These are phyloP conservation scores for Papilio aristodemus DNA, from an alignment of 1,140 invertebrate species.

Conservation along the genomic window DNA sequence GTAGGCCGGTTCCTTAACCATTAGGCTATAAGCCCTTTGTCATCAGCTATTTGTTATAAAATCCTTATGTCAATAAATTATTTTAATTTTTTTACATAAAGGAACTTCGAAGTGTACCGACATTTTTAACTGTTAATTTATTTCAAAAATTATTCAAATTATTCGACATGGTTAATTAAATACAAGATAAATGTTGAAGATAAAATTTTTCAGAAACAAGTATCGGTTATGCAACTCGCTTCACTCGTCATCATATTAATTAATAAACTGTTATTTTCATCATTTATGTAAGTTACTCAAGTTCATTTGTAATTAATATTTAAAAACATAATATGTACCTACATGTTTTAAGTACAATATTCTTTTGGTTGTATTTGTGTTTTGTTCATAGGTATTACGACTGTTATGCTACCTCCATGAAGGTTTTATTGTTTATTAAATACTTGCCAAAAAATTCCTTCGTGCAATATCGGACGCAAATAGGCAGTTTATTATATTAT, in stretches of 20 bases:
- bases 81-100: not conserved
- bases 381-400: no score
- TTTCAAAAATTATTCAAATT: constrained; percentile 30
- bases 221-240: constrained; percentile 26
- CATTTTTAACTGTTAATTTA: constrained; percentile 19
- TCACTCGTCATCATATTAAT: constrained; percentile 29
- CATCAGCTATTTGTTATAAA: no score
- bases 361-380: not conserved
- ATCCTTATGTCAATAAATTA: not conserved
- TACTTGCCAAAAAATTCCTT: no score
- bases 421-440: no score
- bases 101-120: constrained; percentile 10
- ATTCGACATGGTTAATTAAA: constrained; percentile 39
- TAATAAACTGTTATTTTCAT: constrained; percentile 25
- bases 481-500: no score
- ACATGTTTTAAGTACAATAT: not conserved
- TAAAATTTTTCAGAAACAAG: constrained; percentile 31
- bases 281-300: constrained; percentile 9
- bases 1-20: no score
- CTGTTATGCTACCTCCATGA: no score
- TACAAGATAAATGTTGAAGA: constrained; percentile 35
- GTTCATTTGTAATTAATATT: constrained; percentile 9
- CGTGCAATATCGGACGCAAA: no score
- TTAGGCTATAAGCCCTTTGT: no score
- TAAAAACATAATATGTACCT: no score